Base-by-base conservation (phyloP, 2,113 vertebrate genomes). In the Anhinga anhinga region DNA sequence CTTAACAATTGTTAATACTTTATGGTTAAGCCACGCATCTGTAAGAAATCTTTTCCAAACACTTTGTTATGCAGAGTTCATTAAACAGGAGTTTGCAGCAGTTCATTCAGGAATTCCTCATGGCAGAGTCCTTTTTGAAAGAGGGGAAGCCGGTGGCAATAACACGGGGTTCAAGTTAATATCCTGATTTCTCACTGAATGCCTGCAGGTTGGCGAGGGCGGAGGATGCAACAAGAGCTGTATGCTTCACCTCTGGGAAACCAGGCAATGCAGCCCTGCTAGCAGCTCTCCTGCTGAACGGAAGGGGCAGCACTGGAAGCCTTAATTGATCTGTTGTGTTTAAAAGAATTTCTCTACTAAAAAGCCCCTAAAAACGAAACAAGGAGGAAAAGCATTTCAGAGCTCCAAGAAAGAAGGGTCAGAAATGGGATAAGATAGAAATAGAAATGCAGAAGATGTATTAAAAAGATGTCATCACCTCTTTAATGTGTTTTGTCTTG, bases 381-480 rank as follows among this genome's bases (percentile, higher is more conserved):
- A 82, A 72, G 49, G 58, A 79, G 27, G 21, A 73, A 82, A 76
- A 90, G 18, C 20, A 62, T 69, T 70, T 93, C 88, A 70, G 59
- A 94, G 47, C 76, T 72, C 71, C 65, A 72, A 65, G 40, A 93
- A 72, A 65, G 40, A 93, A 67, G 45, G 38, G 29, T 70, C 52
- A 83, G 50, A 78, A 86, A 81, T 26, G 40, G 52, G 30, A 13
- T 50, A 63, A 94, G 63, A 67, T 2, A 82, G 56, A 91, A 78
- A 30, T 2, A 90, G 72, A 76, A 91, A 95, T 15, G 52, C 10
- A 65, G 52, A 94, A 62, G 47, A 72, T 44, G 18, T 82, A 89
- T 80, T 62, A 76, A 88, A 95, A 92, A 94, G 21, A 93, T 73
- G 66, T 56, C 53, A 93, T 89, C 83, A 91, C 74, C 78, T 95